A percentile compares a stretch with the other conserved stretches of the same genome.
Evolutionary conservation across 1,140 invertebrate genomes (phyloP).

Genomic region (Notospermus geniculatus): DNA sequence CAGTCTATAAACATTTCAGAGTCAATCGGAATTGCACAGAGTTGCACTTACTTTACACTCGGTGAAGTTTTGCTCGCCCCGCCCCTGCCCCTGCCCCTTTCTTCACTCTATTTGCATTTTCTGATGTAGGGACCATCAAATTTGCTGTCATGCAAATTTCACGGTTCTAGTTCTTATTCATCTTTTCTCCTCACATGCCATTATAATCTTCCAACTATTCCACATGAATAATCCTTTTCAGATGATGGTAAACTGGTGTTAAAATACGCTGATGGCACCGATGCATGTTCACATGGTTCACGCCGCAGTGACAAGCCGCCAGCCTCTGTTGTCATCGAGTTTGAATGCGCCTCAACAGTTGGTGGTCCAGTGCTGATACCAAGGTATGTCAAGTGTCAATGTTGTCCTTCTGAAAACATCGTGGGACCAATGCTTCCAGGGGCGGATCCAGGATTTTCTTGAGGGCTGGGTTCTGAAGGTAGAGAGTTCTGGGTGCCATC

Average conservation of each 20-base stretch:
- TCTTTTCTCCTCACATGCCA: not conserved
- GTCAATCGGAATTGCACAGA: no score
- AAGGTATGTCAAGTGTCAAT: slow-evolving; percentile 24
- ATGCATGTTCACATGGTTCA: slow-evolving; percentile 27
- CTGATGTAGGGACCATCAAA: no score
- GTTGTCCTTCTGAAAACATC: no score
- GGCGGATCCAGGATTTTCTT: not conserved
- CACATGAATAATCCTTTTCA: slow-evolving; percentile 12
- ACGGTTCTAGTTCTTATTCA: no score
- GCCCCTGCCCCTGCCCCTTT: not conserved
- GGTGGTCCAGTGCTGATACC: slow-evolving; percentile 32
- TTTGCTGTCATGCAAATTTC: no score
- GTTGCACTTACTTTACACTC: no score
- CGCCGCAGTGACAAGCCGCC: slow-evolving; percentile 27
- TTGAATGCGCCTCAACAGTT: slow-evolving; percentile 35
- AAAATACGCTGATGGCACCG: slow-evolving; percentile 31
- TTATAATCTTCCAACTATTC: not conserved
- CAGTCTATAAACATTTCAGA: no score
- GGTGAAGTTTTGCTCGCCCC: no score
- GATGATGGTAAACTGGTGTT: slow-evolving; percentile 32
- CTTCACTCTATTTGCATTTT: no score
- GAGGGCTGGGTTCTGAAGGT: not conserved
- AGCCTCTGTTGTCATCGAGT: slow-evolving; percentile 31
- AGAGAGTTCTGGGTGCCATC: not conserved
- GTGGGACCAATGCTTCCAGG: no score